Conservation (phyloP, 2,113 vertebrate species). For the Bombycilla garrulus region DNA sequence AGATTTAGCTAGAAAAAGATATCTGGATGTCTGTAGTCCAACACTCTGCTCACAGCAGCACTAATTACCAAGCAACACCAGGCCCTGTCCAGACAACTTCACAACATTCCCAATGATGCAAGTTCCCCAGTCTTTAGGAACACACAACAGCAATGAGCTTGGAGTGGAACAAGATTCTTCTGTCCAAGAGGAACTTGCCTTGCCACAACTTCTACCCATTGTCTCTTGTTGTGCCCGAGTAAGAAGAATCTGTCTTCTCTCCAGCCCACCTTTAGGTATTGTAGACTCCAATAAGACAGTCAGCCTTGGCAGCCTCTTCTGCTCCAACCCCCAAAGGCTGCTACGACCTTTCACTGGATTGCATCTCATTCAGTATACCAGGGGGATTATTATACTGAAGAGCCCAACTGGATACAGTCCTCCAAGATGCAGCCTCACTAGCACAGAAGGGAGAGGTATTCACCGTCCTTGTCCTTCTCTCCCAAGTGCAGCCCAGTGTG, state of each 20-base stretch:
- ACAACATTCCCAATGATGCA: neutral
- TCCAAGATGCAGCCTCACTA: neutral
- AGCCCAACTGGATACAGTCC: neutral
- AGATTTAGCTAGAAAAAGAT: neutral
- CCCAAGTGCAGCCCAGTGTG: accelerated
- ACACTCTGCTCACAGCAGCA: neutral
- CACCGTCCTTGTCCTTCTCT: neutral
- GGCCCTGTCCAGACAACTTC: neutral
- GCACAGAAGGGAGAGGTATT: neutral
- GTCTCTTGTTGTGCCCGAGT: neutral
- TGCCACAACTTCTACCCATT: neutral
- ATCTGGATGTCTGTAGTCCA: neutral
- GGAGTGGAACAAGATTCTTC: neutral
- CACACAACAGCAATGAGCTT: neutral
- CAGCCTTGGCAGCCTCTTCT: neutral
- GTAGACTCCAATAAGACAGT: neutral
- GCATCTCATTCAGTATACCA: neutral
- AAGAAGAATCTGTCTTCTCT: neutral
- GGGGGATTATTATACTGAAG: neutral
- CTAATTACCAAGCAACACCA: neutral
- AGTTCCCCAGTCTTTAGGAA: neutral
- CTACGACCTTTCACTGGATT: neutral
- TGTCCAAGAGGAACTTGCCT: neutral
- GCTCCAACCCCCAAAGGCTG: neutral
- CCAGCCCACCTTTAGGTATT: neutral